Evolutionary conservation across 2,113 vertebrate genomes (phyloP).

Genomic region (cattle (Bos taurus)): ARS-UCD2.0 NC_037338.1:13183001-13183500

Average conservation of each 20-base stretch:
- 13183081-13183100: too few relatives aligned
- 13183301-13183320: background rate
- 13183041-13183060: too few relatives aligned
- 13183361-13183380: background rate
- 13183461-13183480: background rate
- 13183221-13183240: background rate
- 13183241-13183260: background rate
- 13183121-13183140: background rate
- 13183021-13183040: too few relatives aligned
- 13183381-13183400: background rate
- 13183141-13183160: background rate
- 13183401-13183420: background rate
- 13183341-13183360: slow-evolving; percentile 6
- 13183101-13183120: background rate
- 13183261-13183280: background rate
- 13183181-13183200: background rate
- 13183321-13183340: background rate
- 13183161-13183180: background rate
- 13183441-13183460: background rate
- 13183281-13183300: background rate
- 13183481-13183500: background rate
- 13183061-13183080: too few relatives aligned
- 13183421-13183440: slow-evolving; percentile 7
- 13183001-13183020: too few relatives aligned
- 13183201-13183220: background rate